Conservation (phyloP, 2,113 vertebrate species). For the Vireo altiloquus region DNA sequence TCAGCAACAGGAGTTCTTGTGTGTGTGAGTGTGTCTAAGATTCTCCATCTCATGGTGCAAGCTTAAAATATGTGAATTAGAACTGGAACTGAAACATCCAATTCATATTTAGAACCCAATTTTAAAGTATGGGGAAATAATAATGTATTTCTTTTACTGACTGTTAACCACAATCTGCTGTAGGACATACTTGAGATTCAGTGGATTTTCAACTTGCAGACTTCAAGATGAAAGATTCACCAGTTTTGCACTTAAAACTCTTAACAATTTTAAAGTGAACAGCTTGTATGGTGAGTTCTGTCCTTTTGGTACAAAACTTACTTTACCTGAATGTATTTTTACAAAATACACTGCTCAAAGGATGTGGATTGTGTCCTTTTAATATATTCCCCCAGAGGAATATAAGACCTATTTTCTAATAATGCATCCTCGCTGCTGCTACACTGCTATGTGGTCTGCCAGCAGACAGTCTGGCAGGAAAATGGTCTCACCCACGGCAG, state of each 20-base stretch:
- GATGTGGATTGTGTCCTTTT: constrained; percentile 5
- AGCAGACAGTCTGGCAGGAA: constrained; percentile 56
- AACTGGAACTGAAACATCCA: neutral
- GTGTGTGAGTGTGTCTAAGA: neutral
- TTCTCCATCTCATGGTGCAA: neutral
- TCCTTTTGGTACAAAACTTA: neutral
- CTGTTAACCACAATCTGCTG: neutral
- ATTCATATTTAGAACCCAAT: neutral
- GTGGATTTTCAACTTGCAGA: neutral
- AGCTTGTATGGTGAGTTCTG: neutral
- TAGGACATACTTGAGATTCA: neutral
- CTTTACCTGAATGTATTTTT: neutral
- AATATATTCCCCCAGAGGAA: neutral
- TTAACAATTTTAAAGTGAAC: neutral
- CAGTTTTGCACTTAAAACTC: neutral
- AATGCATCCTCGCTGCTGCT: neutral
- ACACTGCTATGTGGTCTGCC: neutral
- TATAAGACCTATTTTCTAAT: constrained; percentile 36
- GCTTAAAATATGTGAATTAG: neutral
- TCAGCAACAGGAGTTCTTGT: neutral
- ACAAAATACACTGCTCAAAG: neutral
- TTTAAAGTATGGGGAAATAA: neutral
- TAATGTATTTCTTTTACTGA: neutral
- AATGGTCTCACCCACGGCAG: constrained; percentile 17
- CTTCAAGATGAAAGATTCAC: neutral